These are phyloP conservation scores for Pleuronectes platessa DNA, from an alignment of 2,113 vertebrate genomes.

Conservation along the genomic window DNA sequence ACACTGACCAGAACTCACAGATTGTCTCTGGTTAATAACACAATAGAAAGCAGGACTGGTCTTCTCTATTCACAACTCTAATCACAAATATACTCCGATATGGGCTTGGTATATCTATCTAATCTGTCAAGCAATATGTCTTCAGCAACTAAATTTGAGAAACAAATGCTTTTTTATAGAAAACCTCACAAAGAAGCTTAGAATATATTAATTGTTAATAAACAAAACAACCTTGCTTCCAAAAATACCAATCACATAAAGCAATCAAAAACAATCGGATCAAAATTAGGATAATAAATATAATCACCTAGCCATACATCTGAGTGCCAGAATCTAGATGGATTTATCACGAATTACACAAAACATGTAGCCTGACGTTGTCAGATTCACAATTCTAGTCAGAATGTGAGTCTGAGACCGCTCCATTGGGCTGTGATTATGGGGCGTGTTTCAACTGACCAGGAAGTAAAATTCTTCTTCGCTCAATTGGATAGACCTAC, in stretches of 20 bases:
- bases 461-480: too few species aligned
- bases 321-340: too few species aligned
- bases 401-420: too few species aligned
- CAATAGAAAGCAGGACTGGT: not conserved
- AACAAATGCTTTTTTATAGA: not conserved
- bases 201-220: too few species aligned
- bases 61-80: not conserved
- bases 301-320: too few species aligned
- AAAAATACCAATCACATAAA: not conserved
- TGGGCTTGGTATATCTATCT: not conserved
- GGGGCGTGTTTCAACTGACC: too few species aligned
- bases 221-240: too few species aligned
- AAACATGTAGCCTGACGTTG: too few species aligned
- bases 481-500: too few species aligned
- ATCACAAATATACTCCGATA: not conserved
- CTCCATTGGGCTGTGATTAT: too few species aligned
- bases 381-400: too few species aligned
- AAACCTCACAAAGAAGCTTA: not conserved
- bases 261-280: not conserved
- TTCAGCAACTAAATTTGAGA: not conserved
- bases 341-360: not conserved
- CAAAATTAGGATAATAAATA: not conserved
- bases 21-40: slow-evolving; percentile 11
- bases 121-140: not conserved
- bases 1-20: slow-evolving; percentile 12